These are phyloP conservation scores for Micrasema minimum DNA, from an alignment of 1,140 invertebrate genomes.

Conservation along the genomic window DNA sequence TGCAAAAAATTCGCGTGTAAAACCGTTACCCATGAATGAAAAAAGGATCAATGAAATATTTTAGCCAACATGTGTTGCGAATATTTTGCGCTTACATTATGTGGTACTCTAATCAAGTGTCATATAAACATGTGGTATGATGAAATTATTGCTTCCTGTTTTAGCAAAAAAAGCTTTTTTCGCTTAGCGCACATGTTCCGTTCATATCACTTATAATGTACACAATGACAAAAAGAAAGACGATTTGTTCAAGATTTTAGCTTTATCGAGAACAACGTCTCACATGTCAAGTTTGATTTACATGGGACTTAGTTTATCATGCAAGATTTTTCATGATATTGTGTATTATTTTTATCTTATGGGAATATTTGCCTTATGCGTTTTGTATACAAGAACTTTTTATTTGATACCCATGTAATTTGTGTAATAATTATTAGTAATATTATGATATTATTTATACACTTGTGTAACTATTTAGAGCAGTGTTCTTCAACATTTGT, in stretches of 20 bases:
- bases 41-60: conserved; percentile 43
- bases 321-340: too few relatives aligned
- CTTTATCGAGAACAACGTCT: conserved; percentile 9
- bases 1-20: neutral
- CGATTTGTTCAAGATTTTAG: conserved; percentile 15
- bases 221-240: conserved; percentile 5
- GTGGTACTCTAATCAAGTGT: conserved; percentile 30
- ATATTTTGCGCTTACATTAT: conserved; percentile 36
- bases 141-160: conserved; percentile 40
- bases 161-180: conserved; percentile 21
- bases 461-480: too few relatives aligned
- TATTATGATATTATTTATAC: too few relatives aligned
- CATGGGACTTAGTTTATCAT: neutral
- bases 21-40: conserved; percentile 39
- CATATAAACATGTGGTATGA: conserved; percentile 35
- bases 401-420: too few relatives aligned
- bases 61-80: conserved; percentile 31
- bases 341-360: too few relatives aligned
- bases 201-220: conserved; percentile 10
- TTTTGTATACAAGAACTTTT: too few relatives aligned
- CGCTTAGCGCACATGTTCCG: conserved; percentile 13
- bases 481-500: too few relatives aligned
- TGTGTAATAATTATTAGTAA: too few relatives aligned
- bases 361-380: too few relatives aligned
- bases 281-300: conserved; percentile 12